Conservation (phyloP, 37 sponge, comb jelly and placozoan species). For the Halichondria panicea region DNA sequence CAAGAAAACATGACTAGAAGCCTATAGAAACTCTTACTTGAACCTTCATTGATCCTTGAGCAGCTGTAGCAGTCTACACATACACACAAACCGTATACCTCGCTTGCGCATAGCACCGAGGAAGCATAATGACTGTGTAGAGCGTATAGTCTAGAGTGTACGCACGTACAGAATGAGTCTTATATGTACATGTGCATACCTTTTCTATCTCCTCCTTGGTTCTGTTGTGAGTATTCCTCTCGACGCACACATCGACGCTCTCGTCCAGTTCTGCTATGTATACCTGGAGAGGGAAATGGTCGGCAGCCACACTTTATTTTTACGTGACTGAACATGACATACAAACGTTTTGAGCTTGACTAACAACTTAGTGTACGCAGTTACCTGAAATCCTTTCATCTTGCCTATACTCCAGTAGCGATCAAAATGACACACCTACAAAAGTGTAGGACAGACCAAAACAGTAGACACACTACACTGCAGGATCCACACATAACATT, state of each 20-base stretch:
- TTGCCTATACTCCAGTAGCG: constrained; percentile 85
- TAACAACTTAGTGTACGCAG: background rate
- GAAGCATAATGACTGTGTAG: too few species aligned
- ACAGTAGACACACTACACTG: too few species aligned
- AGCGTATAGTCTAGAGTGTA: too few species aligned
- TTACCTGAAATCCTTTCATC: constrained; percentile 79
- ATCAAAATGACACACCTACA: constrained; percentile 74
- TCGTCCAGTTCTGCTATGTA: constrained; percentile 82
- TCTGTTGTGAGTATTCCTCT: constrained; percentile 70
- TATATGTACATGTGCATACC: constrained; percentile 26
- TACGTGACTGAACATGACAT: background rate
- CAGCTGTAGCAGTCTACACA: too few species aligned
- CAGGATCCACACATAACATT: too few species aligned
- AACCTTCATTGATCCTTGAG: too few species aligned
- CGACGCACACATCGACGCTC: constrained; percentile 60
- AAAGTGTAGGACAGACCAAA: too few species aligned
- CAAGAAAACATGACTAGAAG: too few species aligned
- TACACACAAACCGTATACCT: too few species aligned
- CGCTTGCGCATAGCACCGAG: too few species aligned
- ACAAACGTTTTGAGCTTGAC: background rate
- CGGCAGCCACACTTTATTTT: background rate
- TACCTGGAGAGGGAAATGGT: constrained; percentile 43
- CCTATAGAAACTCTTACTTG: too few species aligned
- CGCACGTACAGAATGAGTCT: background rate
- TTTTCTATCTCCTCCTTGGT: constrained; percentile 60